phyloP scores from a whole-genome alignment of 2,888 invertebrate species.

The Achlya flavicornis region DNA sequence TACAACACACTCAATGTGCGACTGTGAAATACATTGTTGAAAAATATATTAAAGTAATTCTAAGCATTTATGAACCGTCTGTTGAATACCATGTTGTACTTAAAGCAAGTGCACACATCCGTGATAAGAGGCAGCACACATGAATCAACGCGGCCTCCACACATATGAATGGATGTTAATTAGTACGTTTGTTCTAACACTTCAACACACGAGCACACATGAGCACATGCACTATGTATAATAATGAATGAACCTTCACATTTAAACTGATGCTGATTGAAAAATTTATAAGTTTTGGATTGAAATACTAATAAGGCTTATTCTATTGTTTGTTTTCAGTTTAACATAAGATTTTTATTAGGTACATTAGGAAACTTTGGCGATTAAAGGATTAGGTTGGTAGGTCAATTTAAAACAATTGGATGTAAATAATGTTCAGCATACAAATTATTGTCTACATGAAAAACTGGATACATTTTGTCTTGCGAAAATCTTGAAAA shows the following conservation, averaged over 20 bases:
- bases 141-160: constrained; percentile 68
- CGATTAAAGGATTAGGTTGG: too few relatives aligned
- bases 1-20: not conserved
- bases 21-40: constrained; percentile 14
- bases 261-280: constrained; percentile 58
- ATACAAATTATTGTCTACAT: not conserved
- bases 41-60: constrained; percentile 31
- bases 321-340: not conserved
- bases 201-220: constrained; percentile 52
- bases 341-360: not conserved
- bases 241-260: constrained; percentile 54
- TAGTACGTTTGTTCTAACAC: constrained; percentile 77
- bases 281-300: constrained; percentile 43
- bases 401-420: not conserved
- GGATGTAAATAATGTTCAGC: not conserved
- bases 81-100: constrained; percentile 53
- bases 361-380: too few relatives aligned
- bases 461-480: not conserved
- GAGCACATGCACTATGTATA: constrained; percentile 31
- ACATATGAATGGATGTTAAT: constrained; percentile 78
- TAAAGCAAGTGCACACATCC: constrained; percentile 54
- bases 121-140: constrained; percentile 66
- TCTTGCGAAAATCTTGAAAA: not conserved
- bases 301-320: not conserved
- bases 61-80: constrained; percentile 46